Conservation (phyloP, 30 jellyfish, hydroid and myxozoan species). For the Aurelia aurita complex sp. Pacific region DNA sequence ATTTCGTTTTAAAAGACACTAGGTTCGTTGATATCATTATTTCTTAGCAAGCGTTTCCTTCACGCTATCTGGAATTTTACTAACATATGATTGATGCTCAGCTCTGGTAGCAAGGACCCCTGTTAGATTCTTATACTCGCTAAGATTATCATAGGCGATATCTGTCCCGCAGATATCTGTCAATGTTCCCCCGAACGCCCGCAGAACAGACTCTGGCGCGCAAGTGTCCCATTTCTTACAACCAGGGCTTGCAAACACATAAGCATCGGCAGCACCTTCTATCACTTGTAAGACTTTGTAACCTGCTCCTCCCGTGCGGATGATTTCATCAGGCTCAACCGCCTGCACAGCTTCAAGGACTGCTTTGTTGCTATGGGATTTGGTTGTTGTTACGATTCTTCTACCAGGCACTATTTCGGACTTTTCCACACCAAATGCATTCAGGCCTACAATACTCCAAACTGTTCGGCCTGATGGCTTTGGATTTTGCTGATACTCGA, state of each 20-base stretch:
- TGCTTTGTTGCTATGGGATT: constrained; percentile 81
- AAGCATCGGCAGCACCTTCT: constrained; percentile 98
- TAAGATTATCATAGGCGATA: constrained; percentile 63
- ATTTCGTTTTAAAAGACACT: background rate
- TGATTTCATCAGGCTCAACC: constrained; percentile 67
- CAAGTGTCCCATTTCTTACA: constrained; percentile 99
- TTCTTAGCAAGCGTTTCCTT: constrained; percentile 12
- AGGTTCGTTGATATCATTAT: too few relatives aligned
- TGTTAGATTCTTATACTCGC: constrained; percentile 59
- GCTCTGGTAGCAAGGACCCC: constrained; percentile 86
- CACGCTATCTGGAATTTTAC: constrained; percentile 71
- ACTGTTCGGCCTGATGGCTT: constrained; percentile 80
- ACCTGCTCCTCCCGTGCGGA: constrained; percentile 95
- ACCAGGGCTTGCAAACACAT: constrained; percentile 94
- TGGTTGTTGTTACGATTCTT: constrained; percentile 86
- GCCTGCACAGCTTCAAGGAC: constrained; percentile 88
- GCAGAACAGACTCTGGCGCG: constrained; percentile 96
- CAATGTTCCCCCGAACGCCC: constrained; percentile 89
- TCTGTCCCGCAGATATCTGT: constrained; percentile 78
- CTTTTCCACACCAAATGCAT: constrained; percentile 76
- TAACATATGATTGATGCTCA: constrained; percentile 82
- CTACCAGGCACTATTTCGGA: constrained; percentile 70
- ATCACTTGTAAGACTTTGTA: constrained; percentile 82
- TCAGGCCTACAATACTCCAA: constrained; percentile 95
- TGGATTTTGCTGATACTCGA: constrained; percentile 35